These are phyloP conservation scores for Kradibia gibbosae DNA, from an alignment of 1,140 invertebrate species.

Conservation along the genomic window DNA sequence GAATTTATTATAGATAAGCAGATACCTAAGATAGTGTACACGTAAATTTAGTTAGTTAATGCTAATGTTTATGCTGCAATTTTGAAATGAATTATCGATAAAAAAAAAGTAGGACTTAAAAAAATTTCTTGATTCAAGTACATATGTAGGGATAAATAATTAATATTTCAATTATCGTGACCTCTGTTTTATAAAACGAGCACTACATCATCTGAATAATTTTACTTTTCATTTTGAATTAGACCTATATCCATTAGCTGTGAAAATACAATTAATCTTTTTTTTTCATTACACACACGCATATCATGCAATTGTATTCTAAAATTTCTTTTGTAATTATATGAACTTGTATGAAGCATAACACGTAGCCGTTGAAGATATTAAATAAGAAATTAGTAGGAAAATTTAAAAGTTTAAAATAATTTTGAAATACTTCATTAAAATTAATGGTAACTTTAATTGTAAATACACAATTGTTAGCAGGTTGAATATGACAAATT, in stretches of 20 bases:
- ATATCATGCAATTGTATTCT: not conserved
- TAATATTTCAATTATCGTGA: constrained; percentile 2
- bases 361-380: not conserved
- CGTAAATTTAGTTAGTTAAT: too few species aligned
- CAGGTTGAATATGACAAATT: not conserved
- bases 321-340: constrained; percentile 1
- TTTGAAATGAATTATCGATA: too few species aligned
- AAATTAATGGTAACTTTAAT: too few species aligned
- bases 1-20: too few species aligned
- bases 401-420: not conserved
- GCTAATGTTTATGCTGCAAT: too few species aligned
- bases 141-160: not conserved
- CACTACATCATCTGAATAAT: not conserved
- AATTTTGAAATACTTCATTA: not conserved
- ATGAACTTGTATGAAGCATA: too few species aligned
- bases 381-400: not conserved
- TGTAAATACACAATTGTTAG: not conserved
- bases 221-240: constrained; percentile 1
- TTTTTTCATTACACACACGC: not conserved
- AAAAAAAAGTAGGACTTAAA: too few species aligned
- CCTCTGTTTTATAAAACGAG: not conserved
- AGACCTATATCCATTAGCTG: not conserved
- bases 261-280: not conserved
- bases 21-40: too few species aligned
- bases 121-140: not conserved